These are phyloP conservation scores for Amphipoea lucens DNA, from an alignment of 2,888 invertebrate species.

Conservation along the genomic window DNA sequence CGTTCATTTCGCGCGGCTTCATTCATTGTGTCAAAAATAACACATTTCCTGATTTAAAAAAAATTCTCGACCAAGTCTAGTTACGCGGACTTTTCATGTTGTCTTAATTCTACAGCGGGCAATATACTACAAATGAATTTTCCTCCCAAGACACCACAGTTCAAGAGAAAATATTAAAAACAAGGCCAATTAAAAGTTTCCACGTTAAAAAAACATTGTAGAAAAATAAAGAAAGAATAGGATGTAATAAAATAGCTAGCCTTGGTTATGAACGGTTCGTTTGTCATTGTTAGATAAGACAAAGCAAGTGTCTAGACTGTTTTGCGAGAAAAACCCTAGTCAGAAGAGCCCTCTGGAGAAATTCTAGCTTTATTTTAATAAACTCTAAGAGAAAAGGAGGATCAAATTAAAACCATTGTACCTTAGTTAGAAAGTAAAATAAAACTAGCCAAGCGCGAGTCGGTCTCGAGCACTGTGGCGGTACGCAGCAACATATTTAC, in stretches of 20 bases:
- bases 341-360: slow-evolving; percentile 12
- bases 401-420: slow-evolving; percentile 12
- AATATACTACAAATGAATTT: not conserved
- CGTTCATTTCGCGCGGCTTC: too few relatives aligned
- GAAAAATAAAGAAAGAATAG: not conserved
- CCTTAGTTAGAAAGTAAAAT: slow-evolving; percentile 1
- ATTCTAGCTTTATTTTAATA: slow-evolving; percentile 21
- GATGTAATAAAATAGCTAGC: not conserved
- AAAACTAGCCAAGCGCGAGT: slow-evolving; percentile 10
- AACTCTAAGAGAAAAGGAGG: not conserved
- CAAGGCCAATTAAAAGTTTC: not conserved
- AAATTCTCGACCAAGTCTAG: not conserved
- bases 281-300: slow-evolving; percentile 29
- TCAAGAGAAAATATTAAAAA: not conserved
- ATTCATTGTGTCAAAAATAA: too few relatives aligned
- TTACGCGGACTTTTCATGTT: not conserved
- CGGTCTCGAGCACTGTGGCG: not conserved
- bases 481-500: too few relatives aligned
- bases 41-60: not conserved
- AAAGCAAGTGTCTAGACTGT: slow-evolving; percentile 15
- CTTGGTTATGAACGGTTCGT: not conserved
- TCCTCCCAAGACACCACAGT: not conserved
- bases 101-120: not conserved
- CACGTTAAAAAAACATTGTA: not conserved
- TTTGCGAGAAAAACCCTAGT: not conserved